phyloP scores from a whole-genome alignment of 2,888 invertebrate genomes.

The Atethmia centrago region DNA sequence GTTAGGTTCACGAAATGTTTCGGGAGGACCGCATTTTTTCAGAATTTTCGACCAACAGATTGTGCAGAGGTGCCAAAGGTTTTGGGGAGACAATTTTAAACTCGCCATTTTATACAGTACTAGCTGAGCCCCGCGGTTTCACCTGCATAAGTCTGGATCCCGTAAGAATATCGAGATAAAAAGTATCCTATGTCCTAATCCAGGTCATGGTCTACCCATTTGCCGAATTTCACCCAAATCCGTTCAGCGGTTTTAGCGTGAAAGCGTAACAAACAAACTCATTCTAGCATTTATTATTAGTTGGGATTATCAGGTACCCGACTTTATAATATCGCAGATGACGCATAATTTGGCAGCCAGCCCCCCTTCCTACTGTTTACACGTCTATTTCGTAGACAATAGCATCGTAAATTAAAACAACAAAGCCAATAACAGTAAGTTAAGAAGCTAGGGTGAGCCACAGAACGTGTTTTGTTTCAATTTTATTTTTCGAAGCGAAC shows the following conservation, averaged over 20 bases:
- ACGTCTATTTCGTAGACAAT: conserved; percentile 53
- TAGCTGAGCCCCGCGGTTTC: too few relatives aligned
- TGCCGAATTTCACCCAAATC: too few relatives aligned
- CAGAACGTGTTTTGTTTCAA: conserved; percentile 68
- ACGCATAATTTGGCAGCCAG: conserved; percentile 46
- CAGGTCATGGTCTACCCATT: too few relatives aligned
- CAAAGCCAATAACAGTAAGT: conserved; percentile 64
- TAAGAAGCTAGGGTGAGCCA: conserved; percentile 65
- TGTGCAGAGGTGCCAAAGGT: conserved; percentile 18
- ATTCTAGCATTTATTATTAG: too few relatives aligned
- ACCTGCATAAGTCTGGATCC: too few relatives aligned
- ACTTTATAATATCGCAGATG: conserved; percentile 20
- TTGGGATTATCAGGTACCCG: conserved; percentile 1
- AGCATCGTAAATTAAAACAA: conserved; percentile 58
- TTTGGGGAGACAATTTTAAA: conserved; percentile 2
- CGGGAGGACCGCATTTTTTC: conserved; percentile 38
- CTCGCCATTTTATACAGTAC: conserved; percentile 1
- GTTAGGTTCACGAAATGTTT: conserved; percentile 46
- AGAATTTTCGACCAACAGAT: conserved; percentile 3
- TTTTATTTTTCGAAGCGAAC: conserved; percentile 75
- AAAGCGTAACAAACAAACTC: too few relatives aligned
- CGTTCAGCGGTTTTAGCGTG: too few relatives aligned
- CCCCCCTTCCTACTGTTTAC: conserved; percentile 46
- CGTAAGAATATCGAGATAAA: too few relatives aligned
- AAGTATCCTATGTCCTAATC: too few relatives aligned